Conservation (phyloP, 2,113 vertebrate species). For the Laticauda laticaudata region DNA sequence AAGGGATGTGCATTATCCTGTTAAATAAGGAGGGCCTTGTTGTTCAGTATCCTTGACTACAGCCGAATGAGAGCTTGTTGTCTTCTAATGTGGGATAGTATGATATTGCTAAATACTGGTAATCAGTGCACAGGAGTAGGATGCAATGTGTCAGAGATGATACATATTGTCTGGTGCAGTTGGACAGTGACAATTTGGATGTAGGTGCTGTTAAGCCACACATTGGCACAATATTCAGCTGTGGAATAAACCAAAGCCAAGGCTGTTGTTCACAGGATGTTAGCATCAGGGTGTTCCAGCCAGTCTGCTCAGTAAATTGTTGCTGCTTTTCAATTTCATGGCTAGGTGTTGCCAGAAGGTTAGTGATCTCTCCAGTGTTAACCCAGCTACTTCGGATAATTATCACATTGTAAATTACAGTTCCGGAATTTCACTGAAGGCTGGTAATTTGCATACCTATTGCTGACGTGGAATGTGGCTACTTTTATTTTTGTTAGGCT, state of each 20-base stretch:
- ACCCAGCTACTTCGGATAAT: not conserved
- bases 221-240: not conserved
- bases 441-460: not conserved
- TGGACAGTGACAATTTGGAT: not conserved
- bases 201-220: not conserved
- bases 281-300: not conserved
- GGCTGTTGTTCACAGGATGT: not conserved
- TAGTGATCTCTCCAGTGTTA: not conserved
- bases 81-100: not conserved
- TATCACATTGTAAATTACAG: not conserved
- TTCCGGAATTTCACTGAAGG: not conserved
- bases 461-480: not conserved
- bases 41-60: not conserved
- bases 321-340: not conserved
- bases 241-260: not conserved
- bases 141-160: not conserved
- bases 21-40: not conserved
- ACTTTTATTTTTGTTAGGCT: not conserved
- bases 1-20: not conserved
- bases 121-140: not conserved
- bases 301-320: not conserved
- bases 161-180: not conserved
- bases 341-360: not conserved
- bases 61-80: not conserved
- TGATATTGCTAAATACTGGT: not conserved